These are phyloP conservation scores for Sebastes dallii DNA, from an alignment of 2,797 vertebrate species.

Conservation along the genomic window DNA sequence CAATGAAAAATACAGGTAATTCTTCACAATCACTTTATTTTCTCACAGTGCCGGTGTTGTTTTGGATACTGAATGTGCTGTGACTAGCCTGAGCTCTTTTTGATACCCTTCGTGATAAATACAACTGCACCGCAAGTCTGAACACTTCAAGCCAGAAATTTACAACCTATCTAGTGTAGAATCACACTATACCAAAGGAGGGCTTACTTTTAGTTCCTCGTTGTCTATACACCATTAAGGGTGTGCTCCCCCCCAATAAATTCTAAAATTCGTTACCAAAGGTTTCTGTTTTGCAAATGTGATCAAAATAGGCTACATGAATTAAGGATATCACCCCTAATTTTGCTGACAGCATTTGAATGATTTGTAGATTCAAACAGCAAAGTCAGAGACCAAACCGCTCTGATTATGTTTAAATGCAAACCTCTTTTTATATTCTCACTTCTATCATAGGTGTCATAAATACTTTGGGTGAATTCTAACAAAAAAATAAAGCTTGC, in stretches of 20 bases:
- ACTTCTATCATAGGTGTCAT: not conserved
- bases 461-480: not conserved
- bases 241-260: not conserved
- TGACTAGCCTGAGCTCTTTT: not conserved
- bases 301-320: not conserved
- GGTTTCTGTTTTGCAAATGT: not conserved
- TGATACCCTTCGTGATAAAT: not conserved
- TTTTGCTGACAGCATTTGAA: not conserved
- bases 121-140: not conserved
- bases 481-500: not conserved
- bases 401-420: not conserved
- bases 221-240: not conserved
- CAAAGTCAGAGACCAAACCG: not conserved
- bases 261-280: not conserved
- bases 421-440: not conserved
- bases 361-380: not conserved
- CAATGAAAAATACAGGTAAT: not conserved
- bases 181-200: not conserved
- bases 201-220: not conserved
- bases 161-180: not conserved
- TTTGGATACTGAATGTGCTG: not conserved
- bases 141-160: not conserved
- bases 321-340: not conserved
- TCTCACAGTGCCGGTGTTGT: slow-evolving; percentile 3
- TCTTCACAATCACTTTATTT: slow-evolving; percentile 24